Percentiles rank a stretch among this genome's conserved stretches.
phyloP scores from a whole-genome alignment of 2,113 vertebrate genomes.

The Brachyistius frenatus region DNA sequence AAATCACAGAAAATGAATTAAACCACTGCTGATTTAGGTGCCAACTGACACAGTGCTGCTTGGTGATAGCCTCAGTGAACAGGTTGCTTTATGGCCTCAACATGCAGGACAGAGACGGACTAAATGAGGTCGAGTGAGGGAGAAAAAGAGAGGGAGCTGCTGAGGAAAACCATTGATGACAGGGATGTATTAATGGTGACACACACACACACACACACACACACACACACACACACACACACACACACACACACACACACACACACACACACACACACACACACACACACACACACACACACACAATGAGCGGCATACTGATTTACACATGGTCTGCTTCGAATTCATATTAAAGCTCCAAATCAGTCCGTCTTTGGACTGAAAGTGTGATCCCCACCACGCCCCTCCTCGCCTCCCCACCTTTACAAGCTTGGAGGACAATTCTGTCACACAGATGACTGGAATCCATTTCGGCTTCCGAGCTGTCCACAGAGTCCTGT shows the following conservation, averaged over 20 bases:
- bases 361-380: not conserved
- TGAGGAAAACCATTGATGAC: conserved; percentile 47
- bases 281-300: no score
- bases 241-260: no score
- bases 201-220: not conserved
- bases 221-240: no score
- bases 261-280: not conserved
- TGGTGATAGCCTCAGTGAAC: conserved; percentile 36
- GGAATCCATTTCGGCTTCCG: conserved; percentile 40
- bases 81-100: conserved; percentile 39
- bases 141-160: conserved; percentile 13
- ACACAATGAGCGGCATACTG: conserved; percentile 10
- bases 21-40: conserved; percentile 28
- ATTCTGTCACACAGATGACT: conserved; percentile 36
- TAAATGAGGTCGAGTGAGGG: not conserved
- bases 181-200: conserved; percentile 28
- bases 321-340: not conserved
- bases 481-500: conserved; percentile 40
- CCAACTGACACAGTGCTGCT: conserved; percentile 1
- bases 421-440: conserved; percentile 3
- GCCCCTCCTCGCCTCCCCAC: not conserved
- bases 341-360: conserved; percentile 21
- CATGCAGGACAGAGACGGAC: conserved; percentile 24
- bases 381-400: not conserved
- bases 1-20: conserved; percentile 63